phyloP scores from a whole-genome alignment of 1,140 invertebrate genomes.

The Drosophila nikananu region DNA sequence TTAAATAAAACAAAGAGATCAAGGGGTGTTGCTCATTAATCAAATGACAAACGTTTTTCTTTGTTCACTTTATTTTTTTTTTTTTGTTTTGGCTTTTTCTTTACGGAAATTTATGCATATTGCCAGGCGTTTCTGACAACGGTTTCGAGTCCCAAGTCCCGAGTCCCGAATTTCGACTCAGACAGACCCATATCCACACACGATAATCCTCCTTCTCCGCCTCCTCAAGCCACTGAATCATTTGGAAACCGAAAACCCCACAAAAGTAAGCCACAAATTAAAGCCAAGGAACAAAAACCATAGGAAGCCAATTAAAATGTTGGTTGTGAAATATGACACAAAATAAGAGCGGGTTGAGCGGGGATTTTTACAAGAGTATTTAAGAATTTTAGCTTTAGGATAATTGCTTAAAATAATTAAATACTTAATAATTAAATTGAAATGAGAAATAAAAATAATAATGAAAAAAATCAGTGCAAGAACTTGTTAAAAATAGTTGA shows the following conservation, averaged over 20 bases:
- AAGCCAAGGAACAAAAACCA: slow-evolving; percentile 21
- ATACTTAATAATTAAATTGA: too few relatives aligned
- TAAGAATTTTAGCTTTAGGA: neutral
- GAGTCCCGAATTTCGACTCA: slow-evolving; percentile 6
- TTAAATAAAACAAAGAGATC: slow-evolving; percentile 9
- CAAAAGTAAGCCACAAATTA: slow-evolving; percentile 48
- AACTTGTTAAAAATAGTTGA: too few relatives aligned
- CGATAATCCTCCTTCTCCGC: neutral
- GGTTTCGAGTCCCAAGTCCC: slow-evolving; percentile 27
- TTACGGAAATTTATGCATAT: slow-evolving; percentile 69
- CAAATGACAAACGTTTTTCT: slow-evolving; percentile 81
- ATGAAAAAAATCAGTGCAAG: too few relatives aligned
- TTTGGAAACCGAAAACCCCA: slow-evolving; percentile 33
- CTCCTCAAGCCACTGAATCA: slow-evolving; percentile 36
- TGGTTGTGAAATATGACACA: slow-evolving; percentile 26
- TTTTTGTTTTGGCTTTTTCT: slow-evolving; percentile 30
- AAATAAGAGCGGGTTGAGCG: neutral
- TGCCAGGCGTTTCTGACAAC: slow-evolving; percentile 65
- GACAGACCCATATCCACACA: slow-evolving; percentile 13
- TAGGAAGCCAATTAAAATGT: slow-evolving; percentile 44
- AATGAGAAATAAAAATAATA: too few relatives aligned
- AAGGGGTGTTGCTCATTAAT: slow-evolving; percentile 63
- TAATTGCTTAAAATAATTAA: too few relatives aligned
- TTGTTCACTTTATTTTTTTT: slow-evolving; percentile 56
- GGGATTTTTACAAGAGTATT: neutral